These are phyloP conservation scores for Ips nitidus DNA, from an alignment of 1,140 invertebrate species.

Conservation along the genomic window DNA sequence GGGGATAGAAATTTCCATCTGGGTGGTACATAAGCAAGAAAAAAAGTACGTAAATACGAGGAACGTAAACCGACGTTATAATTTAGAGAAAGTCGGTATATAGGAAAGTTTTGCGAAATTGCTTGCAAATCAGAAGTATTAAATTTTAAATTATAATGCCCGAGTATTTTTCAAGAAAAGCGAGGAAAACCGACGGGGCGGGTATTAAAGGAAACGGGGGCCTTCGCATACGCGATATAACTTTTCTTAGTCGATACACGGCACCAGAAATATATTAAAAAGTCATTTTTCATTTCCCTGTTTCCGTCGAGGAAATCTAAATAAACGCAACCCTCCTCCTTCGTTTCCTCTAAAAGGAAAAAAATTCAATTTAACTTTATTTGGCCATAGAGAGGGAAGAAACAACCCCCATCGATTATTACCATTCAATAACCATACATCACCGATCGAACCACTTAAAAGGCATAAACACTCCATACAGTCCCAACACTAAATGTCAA, in stretches of 20 bases:
- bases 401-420: constrained; percentile 5
- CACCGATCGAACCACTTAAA: constrained; percentile 29
- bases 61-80: too few relatives aligned
- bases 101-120: constrained; percentile 28
- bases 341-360: too few relatives aligned
- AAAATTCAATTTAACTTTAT: background rate
- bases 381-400: too few relatives aligned
- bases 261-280: constrained; percentile 34
- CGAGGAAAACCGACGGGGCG: constrained; percentile 18
- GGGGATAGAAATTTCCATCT: too few relatives aligned
- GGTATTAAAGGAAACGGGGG: constrained; percentile 27
- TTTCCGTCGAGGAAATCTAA: constrained; percentile 26
- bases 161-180: constrained; percentile 33
- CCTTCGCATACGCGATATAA: constrained; percentile 26
- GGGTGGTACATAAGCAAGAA: too few relatives aligned
- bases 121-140: constrained; percentile 37
- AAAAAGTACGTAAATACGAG: too few relatives aligned
- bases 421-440: constrained; percentile 15
- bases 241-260: constrained; percentile 33
- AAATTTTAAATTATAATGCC: constrained; percentile 37
- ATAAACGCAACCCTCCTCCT: constrained; percentile 1
- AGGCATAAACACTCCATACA: constrained; percentile 31
- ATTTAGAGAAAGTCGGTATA: background rate
- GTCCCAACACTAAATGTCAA: constrained; percentile 32
- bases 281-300: constrained; percentile 35